phyloP scores from a whole-genome alignment of 2,113 vertebrate genomes.

The Oreotrochilus melanogaster region DNA sequence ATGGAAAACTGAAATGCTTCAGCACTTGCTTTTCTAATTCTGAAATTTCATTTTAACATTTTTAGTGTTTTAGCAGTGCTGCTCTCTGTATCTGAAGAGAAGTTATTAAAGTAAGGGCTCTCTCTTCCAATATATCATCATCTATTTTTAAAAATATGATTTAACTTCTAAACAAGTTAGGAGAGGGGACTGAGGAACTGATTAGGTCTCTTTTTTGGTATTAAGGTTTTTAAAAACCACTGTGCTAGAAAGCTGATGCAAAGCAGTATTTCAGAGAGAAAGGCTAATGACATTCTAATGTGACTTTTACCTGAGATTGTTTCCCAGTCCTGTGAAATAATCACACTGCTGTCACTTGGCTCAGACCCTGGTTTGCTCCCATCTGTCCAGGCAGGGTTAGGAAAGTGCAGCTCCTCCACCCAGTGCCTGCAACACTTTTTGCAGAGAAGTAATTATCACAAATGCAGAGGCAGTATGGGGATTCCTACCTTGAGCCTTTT shows the following conservation, averaged over 20 bases:
- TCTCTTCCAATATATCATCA: not conserved
- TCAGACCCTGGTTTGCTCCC: not conserved
- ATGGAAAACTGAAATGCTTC: slow-evolving; percentile 24
- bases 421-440: not conserved
- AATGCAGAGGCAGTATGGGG: not conserved
- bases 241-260: not conserved
- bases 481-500: not conserved
- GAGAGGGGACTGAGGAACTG: not conserved
- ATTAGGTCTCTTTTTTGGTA: not conserved
- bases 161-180: slow-evolving; percentile 19
- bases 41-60: not conserved
- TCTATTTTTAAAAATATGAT: not conserved
- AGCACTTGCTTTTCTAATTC: not conserved
- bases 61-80: not conserved
- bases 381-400: not conserved
- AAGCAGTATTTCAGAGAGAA: slow-evolving; percentile 29
- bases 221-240: not conserved
- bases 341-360: not conserved
- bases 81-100: not conserved
- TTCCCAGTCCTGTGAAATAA: not conserved
- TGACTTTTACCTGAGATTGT: slow-evolving; percentile 28
- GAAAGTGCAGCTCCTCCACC: not conserved
- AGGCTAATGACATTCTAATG: not conserved
- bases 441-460: not conserved
- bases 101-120: not conserved